phyloP scores from a whole-genome alignment of 1,140 invertebrate species.

The Drosophila fuyamai region DNA sequence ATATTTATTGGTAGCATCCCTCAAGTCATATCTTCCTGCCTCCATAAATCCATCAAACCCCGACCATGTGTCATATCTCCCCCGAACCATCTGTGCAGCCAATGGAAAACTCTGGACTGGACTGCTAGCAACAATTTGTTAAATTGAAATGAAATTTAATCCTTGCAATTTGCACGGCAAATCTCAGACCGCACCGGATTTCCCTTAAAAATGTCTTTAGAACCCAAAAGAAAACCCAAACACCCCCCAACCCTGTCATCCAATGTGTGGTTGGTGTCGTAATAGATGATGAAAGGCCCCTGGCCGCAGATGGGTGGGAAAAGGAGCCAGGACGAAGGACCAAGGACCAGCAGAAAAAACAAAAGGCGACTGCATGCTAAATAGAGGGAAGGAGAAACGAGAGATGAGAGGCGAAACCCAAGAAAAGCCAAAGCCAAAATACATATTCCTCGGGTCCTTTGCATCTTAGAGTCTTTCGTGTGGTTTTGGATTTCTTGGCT shows the following conservation, averaged over 20 bases:
- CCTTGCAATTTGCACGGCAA: conserved; percentile 77
- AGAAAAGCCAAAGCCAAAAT: conserved; percentile 47
- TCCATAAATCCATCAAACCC: conserved; percentile 11
- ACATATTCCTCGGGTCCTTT: conserved; percentile 63
- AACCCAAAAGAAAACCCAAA: conserved; percentile 25
- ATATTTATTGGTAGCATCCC: conserved; percentile 3
- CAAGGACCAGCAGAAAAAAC: conserved; percentile 42
- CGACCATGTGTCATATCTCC: background rate
- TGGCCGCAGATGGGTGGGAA: conserved; percentile 39
- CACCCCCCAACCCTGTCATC: conserved; percentile 18
- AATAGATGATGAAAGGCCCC: conserved; percentile 73
- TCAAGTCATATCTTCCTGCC: conserved; percentile 3
- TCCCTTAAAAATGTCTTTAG: conserved; percentile 74
- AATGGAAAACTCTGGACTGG: conserved; percentile 4
- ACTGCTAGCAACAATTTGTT: conserved; percentile 61
- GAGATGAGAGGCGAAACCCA: conserved; percentile 26
- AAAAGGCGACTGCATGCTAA: conserved; percentile 50
- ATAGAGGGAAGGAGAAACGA: background rate
- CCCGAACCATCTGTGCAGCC: conserved; percentile 3
- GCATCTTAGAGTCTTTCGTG: conserved; percentile 80
- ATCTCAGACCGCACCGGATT: conserved; percentile 69
- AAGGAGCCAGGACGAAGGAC: background rate
- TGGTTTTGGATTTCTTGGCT: conserved; percentile 81
- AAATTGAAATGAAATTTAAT: conserved; percentile 79
- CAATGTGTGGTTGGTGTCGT: conserved; percentile 66